Base-by-base conservation (phyloP, 2,113 vertebrate species). In the Brevimyrus niger region DNA sequence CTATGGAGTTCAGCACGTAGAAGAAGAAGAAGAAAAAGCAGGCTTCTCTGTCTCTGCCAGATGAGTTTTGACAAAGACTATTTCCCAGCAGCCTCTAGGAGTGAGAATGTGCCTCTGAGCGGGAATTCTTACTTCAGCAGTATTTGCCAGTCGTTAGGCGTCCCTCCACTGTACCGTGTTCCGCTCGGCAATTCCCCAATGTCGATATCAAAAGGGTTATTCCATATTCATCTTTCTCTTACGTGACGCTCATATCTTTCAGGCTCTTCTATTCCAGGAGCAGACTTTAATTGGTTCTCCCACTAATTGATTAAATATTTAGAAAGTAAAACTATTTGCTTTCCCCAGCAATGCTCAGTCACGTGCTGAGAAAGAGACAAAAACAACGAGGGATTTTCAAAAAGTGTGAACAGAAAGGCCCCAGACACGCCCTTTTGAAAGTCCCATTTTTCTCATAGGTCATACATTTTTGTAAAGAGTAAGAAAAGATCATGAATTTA, bases 121-220 rank as follows among this genome's bases (percentile, higher is more conserved):
- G 88, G 13, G 65, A 90, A 91, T 91, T 91, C 90, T 89, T 93
- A 91, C 92, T 89, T 83, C 87, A 15, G 86, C 87, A 92, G 91
- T 95, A 95, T 95, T 94, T 94, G 94, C 90, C n/a, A 55, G n/a
- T 5, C 92, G 94, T 95, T 94, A 93, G 91, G 82, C 91, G 93
- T 94, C 94, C 93, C 93, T 91, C 91, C 91, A 92, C 93, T 91
- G 93, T 90, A 31, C 88, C 93, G 92, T 94, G 91, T 92, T 92
- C 65, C 91, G 90, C 76, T 91, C 89, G 92, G 88, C 92, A 92
- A 91, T 92, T 90, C 94, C 92, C 93, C 35, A 51, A 3, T 76
- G 90, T 93, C 92, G 27, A 89, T 94, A 94, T 95, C 93, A 94
- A 92, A 94, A 92, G 91, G 87, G 87, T 89, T 87, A 89, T 42